These are phyloP conservation scores for Lates calcarifer DNA, from an alignment of 2,113 vertebrate genomes.

Conservation along the genomic window DNA sequence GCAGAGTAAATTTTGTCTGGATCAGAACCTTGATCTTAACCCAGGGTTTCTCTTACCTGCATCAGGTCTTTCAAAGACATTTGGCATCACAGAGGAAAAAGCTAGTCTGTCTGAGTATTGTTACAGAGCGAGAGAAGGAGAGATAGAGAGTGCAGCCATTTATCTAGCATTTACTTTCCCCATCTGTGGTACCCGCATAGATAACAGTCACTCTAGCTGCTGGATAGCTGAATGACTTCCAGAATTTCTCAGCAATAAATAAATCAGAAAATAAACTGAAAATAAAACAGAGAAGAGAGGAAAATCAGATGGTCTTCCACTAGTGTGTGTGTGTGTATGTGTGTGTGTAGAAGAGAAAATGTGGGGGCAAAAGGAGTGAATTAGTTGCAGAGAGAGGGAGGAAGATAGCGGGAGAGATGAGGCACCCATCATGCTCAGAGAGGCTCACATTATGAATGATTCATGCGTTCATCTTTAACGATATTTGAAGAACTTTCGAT, in stretches of 20 bases:
- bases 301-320: background rate
- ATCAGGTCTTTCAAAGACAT: too few species aligned
- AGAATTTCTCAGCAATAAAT: slow-evolving; percentile 3
- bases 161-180: slow-evolving; percentile 12
- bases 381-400: slow-evolving; percentile 28
- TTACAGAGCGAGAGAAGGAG: background rate
- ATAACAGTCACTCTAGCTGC: background rate
- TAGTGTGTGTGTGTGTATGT: background rate
- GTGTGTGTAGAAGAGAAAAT: slow-evolving; percentile 12
- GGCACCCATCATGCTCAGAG: slow-evolving; percentile 52
- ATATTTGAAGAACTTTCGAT: slow-evolving; percentile 74
- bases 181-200: slow-evolving; percentile 16
- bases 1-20: background rate
- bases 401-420: slow-evolving; percentile 24
- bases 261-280: background rate
- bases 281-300: background rate
- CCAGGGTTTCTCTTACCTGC: too few species aligned
- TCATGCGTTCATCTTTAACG: slow-evolving; percentile 69
- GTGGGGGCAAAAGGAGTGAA: slow-evolving; percentile 27
- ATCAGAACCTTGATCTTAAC: background rate
- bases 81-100: background rate
- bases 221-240: slow-evolving; percentile 5
- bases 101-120: background rate
- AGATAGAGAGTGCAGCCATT: background rate
- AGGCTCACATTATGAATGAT: slow-evolving; percentile 71